Evolutionary conservation across 2,888 invertebrate species (phyloP).

Genomic region (Thymelicus acteon): DNA sequence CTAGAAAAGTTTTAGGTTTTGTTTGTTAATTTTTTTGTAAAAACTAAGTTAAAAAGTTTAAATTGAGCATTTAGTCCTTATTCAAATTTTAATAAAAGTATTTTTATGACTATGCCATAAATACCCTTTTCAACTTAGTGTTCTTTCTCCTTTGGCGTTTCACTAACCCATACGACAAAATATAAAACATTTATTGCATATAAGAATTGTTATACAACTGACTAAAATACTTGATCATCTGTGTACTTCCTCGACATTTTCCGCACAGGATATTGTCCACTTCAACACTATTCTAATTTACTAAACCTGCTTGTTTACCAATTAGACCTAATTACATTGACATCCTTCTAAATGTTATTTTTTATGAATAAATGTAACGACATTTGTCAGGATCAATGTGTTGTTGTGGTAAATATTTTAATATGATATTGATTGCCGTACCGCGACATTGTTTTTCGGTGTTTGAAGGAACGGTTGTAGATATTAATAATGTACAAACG

Average conservation of each 20-base stretch:
- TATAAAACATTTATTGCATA: not conserved
- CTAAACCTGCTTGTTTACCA: slow-evolving; percentile 15
- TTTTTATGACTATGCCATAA: no score
- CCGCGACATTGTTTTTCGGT: slow-evolving; percentile 13
- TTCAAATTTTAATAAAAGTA: no score
- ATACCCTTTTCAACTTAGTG: no score
- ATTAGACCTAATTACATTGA: slow-evolving; percentile 10
- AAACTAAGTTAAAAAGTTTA: no score
- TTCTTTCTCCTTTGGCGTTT: no score
- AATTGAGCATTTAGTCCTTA: no score
- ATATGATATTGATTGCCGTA: slow-evolving; percentile 1
- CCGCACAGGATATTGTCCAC: slow-evolving; percentile 4
- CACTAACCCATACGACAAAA: no score
- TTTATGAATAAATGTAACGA: slow-evolving; percentile 7
- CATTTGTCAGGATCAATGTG: not conserved
- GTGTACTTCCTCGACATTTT: not conserved
- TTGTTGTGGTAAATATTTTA: slow-evolving; percentile 23
- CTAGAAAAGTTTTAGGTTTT: no score
- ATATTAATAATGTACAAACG: slow-evolving; percentile 31
- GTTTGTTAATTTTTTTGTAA: no score
- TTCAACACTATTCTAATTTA: not conserved
- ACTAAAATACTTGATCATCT: not conserved
- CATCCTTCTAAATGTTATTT: slow-evolving; percentile 19
- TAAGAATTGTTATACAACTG: not conserved
- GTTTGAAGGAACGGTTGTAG: slow-evolving; percentile 13